Percentiles rank a stretch among this genome's conserved stretches.
phyloP scores from a whole-genome alignment of 2,113 vertebrate species.

The Corvus hawaiiensis region DNA sequence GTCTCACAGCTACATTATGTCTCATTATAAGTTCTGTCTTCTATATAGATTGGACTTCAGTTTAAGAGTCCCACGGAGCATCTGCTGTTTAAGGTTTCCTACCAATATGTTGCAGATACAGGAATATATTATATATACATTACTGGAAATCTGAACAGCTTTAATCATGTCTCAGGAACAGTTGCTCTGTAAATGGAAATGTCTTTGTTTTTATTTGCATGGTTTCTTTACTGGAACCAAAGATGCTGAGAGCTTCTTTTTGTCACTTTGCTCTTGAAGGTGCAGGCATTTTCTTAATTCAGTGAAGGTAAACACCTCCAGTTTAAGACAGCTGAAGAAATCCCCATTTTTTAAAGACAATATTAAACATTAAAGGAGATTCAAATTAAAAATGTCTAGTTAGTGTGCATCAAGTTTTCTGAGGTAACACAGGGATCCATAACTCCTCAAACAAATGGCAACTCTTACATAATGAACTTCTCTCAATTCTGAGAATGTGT shows the following conservation, averaged over 20 bases:
- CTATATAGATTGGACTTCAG: slow-evolving; percentile 3
- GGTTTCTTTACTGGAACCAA: background rate
- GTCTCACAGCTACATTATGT: slow-evolving; percentile 62
- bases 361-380: background rate
- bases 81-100: slow-evolving; percentile 24
- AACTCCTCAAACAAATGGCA: background rate
- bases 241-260: background rate
- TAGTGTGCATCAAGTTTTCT: background rate
- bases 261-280: background rate
- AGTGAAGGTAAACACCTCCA: background rate
- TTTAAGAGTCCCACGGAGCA: background rate
- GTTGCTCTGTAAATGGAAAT: background rate
- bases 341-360: background rate
- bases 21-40: slow-evolving; percentile 60
- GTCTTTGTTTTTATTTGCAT: background rate
- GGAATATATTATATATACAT: slow-evolving; percentile 27
- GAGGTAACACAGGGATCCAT: background rate
- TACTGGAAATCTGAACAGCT: background rate
- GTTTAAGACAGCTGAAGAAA: background rate
- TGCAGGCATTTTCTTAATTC: background rate
- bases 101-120: slow-evolving; percentile 27
- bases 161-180: background rate
- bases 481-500: background rate
- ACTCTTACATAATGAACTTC: background rate
- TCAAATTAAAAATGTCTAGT: background rate